These are phyloP conservation scores for Drosophila conformis DNA, from an alignment of 2,888 invertebrate genomes.

Conservation along the genomic window DNA sequence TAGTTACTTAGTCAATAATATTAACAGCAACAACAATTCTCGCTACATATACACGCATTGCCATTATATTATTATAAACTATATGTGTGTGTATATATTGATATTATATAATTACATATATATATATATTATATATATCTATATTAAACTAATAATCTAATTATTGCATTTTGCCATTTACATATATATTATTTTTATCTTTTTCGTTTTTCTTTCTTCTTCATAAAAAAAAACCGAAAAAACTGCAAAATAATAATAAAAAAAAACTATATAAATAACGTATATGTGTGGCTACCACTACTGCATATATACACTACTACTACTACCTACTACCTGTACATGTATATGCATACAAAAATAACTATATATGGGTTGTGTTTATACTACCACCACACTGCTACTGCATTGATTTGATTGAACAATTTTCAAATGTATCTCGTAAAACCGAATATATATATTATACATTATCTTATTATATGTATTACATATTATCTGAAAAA, in stretches of 20 bases:
- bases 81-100: constrained; percentile 74
- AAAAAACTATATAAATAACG: constrained; percentile 75
- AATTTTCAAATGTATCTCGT: constrained; percentile 81
- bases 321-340: constrained; percentile 80
- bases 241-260: constrained; percentile 69
- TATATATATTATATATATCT: constrained; percentile 70
- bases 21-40: constrained; percentile 29
- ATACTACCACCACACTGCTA: constrained; percentile 81
- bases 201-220: constrained; percentile 85
- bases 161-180: constrained; percentile 85
- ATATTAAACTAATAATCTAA: constrained; percentile 82
- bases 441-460: constrained; percentile 69
- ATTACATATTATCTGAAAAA: constrained; percentile 67
- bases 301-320: constrained; percentile 79
- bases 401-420: constrained; percentile 83
- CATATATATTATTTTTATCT: constrained; percentile 84
- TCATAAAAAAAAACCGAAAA: constrained; percentile 77
- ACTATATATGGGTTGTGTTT: constrained; percentile 83
- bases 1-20: constrained; percentile 42
- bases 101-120: constrained; percentile 70
- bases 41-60: constrained; percentile 69
- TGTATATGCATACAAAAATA: constrained; percentile 82
- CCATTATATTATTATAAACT: constrained; percentile 59
- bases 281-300: constrained; percentile 80
- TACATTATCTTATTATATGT: constrained; percentile 71